Conservation (phyloP, 2,797 vertebrate species). For the Syndactyla subalaris region DNA sequence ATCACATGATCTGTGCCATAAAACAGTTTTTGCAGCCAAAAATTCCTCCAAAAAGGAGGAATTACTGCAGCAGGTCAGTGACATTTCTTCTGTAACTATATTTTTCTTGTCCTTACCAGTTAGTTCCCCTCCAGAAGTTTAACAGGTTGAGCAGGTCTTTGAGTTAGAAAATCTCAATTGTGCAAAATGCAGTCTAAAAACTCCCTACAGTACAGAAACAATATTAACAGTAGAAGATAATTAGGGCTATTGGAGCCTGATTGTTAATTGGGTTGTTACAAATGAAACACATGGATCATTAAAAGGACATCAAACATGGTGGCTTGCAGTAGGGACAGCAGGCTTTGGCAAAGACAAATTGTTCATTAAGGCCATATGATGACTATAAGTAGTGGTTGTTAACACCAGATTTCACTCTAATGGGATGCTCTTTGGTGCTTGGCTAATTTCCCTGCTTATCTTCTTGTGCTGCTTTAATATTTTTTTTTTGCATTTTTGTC, state of each 20-base stretch:
- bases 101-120: background rate
- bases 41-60: background rate
- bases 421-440: slow-evolving; percentile 17
- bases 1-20: background rate
- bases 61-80: background rate
- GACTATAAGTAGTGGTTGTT: background rate
- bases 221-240: slow-evolving; percentile 46
- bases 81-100: background rate
- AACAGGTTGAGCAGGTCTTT: background rate
- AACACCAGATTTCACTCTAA: slow-evolving; percentile 36
- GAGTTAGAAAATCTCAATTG: slow-evolving; percentile 21
- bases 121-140: background rate
- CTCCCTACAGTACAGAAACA: background rate
- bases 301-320: slow-evolving; percentile 64
- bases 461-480: background rate
- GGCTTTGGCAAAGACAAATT: slow-evolving; percentile 57
- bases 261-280: slow-evolving; percentile 64
- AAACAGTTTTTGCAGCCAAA: background rate
- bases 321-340: background rate
- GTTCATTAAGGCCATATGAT: slow-evolving; percentile 54
- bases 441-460: slow-evolving; percentile 39
- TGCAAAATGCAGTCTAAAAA: slow-evolving; percentile 17
- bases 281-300: slow-evolving; percentile 57
- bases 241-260: slow-evolving; percentile 1
- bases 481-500: background rate